Evolutionary conservation across 2,797 vertebrate species (phyloP).

Genomic region (Synaphobranchus kaupii): DNA sequence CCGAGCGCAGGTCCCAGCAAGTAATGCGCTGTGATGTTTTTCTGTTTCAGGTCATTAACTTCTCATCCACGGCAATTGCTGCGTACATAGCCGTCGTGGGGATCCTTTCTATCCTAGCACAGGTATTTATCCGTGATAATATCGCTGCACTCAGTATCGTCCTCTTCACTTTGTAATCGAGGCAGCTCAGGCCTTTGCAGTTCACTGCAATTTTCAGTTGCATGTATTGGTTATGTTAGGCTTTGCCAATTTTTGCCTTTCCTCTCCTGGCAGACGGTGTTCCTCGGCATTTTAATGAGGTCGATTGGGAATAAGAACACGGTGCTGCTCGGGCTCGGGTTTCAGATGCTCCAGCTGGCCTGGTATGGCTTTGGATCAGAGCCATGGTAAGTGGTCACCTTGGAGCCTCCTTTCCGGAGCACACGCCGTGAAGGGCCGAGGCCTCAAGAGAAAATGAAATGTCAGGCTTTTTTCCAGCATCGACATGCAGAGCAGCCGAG

Average conservation of each 20-base stretch:
- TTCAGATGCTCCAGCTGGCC: conserved; percentile 75
- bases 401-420: background rate
- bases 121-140: conserved; percentile 71
- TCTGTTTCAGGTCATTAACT: conserved; percentile 82
- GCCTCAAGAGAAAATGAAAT: background rate
- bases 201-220: background rate
- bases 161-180: background rate
- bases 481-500: background rate
- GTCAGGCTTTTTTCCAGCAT: background rate
- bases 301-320: conserved; percentile 95
- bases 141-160: background rate
- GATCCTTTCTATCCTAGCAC: conserved; percentile 90
- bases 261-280: conserved; percentile 75
- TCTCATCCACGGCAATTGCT: conserved; percentile 85
- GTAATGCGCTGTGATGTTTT: background rate
- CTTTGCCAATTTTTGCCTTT: background rate
- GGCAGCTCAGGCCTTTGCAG: background rate
- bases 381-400: conserved; percentile 70
- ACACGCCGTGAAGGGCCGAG: background rate
- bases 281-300: conserved; percentile 88
- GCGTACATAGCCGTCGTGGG: conserved; percentile 93
- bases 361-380: conserved; percentile 81
- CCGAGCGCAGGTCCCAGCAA: background rate
- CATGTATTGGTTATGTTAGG: background rate
- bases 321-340: conserved; percentile 83